phyloP scores from a whole-genome alignment of 2,797 vertebrate species.

The Carduelis carduelis region DNA sequence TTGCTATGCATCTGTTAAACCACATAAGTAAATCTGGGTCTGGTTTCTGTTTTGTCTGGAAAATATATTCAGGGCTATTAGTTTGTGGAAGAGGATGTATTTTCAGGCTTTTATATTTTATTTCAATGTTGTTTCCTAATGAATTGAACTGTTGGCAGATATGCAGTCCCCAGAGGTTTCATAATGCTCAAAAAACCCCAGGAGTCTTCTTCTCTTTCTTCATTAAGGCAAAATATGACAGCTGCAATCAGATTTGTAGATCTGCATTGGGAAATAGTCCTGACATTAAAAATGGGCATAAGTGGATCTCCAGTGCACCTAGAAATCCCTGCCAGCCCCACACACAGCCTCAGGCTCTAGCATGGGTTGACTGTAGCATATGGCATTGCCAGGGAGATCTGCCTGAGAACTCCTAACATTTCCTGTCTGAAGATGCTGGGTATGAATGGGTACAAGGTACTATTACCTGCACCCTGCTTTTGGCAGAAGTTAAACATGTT shows the following conservation, averaged over 20 bases:
- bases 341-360: not conserved
- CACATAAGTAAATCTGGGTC: not conserved
- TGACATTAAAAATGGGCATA: not conserved
- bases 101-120: not conserved
- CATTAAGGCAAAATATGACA: not conserved
- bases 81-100: not conserved
- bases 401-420: not conserved
- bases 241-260: not conserved
- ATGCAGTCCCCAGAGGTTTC: not conserved
- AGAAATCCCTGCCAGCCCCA: not conserved
- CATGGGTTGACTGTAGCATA: accelerated
- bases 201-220: not conserved
- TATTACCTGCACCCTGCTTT: not conserved
- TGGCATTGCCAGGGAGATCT: not conserved
- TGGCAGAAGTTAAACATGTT: not conserved
- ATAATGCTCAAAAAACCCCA: not conserved
- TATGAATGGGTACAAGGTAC: not conserved
- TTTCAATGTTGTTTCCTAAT: not conserved
- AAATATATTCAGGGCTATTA: not conserved
- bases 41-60: not conserved
- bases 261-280: not conserved
- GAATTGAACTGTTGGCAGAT: not conserved
- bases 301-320: not conserved
- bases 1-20: not conserved
- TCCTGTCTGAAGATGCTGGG: not conserved